A percentile compares a stretch with the other conserved stretches of the same genome.
These are phyloP conservation scores for Orthosia gracilis DNA, from an alignment of 2,888 invertebrate genomes.

Conservation along the genomic window DNA sequence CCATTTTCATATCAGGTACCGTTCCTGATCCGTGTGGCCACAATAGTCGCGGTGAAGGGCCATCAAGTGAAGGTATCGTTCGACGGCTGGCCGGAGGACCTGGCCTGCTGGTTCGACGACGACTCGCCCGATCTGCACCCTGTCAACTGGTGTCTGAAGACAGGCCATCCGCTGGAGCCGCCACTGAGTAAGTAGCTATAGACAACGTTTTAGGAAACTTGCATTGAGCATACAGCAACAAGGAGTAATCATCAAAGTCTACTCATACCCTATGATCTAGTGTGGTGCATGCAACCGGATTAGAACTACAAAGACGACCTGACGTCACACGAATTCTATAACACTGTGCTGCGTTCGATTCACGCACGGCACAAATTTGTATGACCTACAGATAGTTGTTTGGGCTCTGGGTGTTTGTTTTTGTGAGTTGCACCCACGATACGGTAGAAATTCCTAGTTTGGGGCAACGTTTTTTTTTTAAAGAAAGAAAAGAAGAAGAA, in stretches of 20 bases:
- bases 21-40: slow-evolving; percentile 96
- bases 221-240: neutral
- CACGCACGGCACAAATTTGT: too few relatives aligned
- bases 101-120: slow-evolving; percentile 97
- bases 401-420: too few relatives aligned
- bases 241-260: neutral
- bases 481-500: too few relatives aligned
- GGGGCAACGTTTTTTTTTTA: too few relatives aligned
- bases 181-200: slow-evolving; percentile 93
- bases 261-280: too few relatives aligned
- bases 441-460: too few relatives aligned
- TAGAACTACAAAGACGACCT: too few relatives aligned
- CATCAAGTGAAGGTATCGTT: slow-evolving; percentile 95
- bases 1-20: slow-evolving; percentile 89
- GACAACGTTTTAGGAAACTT: neutral
- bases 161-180: slow-evolving; percentile 96
- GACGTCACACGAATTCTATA: too few relatives aligned
- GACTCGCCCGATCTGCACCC: slow-evolving; percentile 98
- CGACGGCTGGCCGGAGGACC: slow-evolving; percentile 97
- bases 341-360: too few relatives aligned
- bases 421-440: too few relatives aligned
- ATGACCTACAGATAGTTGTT: too few relatives aligned
- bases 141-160: slow-evolving; percentile 97
- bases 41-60: slow-evolving; percentile 94
- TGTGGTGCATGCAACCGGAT: too few relatives aligned